These are phyloP conservation scores for Macrosteles quadrilineatus DNA, from an alignment of 1,140 invertebrate species.

Conservation along the genomic window DNA sequence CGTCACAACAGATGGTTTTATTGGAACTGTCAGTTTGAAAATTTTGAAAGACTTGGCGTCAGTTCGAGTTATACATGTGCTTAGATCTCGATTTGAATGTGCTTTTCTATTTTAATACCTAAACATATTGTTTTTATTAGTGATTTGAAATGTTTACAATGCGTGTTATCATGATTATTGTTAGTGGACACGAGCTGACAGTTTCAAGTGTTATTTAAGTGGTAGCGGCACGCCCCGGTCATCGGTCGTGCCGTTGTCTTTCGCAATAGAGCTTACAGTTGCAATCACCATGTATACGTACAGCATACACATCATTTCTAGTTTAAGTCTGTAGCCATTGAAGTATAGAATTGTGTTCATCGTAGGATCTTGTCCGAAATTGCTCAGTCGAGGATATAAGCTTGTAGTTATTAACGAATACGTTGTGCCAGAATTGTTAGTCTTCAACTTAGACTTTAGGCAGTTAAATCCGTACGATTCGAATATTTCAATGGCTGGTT, in stretches of 20 bases:
- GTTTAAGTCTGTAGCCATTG: slow-evolving; percentile 27
- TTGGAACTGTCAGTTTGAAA: no score
- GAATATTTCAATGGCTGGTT: slow-evolving; percentile 29
- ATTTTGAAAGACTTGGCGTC: no score
- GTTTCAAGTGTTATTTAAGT: slow-evolving; percentile 1
- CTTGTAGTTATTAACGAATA: slow-evolving; percentile 18
- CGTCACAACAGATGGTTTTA: not conserved
- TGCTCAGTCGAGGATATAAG: slow-evolving; percentile 5
- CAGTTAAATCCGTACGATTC: slow-evolving; percentile 1
- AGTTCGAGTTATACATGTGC: no score
- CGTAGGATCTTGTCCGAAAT: slow-evolving; percentile 13
- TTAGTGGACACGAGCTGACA: not conserved
- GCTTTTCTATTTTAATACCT: slow-evolving; percentile 1
- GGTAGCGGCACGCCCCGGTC: not conserved
- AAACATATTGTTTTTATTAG: not conserved
- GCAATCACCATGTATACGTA: slow-evolving; percentile 34
- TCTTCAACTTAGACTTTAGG: slow-evolving; percentile 10
- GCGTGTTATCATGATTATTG: not conserved
- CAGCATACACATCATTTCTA: slow-evolving; percentile 33
- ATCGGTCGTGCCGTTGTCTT: not conserved
- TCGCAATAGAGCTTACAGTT: slow-evolving; percentile 29
- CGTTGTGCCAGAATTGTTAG: slow-evolving; percentile 18
- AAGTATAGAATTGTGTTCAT: slow-evolving; percentile 26
- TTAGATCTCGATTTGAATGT: no score
- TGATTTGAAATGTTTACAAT: not conserved